Base-by-base conservation (phyloP, 2,113 vertebrate species). In the Oenanthe oenanthe region DNA sequence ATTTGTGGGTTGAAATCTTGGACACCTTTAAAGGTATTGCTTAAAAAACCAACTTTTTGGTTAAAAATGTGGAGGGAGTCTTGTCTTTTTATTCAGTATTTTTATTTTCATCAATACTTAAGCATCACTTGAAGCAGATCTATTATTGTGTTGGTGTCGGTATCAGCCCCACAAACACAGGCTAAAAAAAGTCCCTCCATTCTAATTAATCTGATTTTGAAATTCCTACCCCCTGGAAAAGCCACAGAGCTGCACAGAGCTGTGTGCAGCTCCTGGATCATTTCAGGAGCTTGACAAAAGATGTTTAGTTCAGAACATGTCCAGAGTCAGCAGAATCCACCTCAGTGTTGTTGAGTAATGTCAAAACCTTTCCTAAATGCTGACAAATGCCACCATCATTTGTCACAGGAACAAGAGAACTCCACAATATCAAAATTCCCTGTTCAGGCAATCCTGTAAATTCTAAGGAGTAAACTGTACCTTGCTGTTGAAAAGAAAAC, bases 31-130 rank as follows among this genome's bases (percentile, higher is more conserved):
- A 48, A 71, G 43, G 11, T 25, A 24, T 51, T 58, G 7, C 3
- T 53, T 14, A 32, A 71, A 26, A 83, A 0, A 10, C 0, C 17
- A 47, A 13, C 2, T 0, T 62, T 42, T 50, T 25, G 22, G 7
- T 60, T 90, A 47, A 83, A 88, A 83, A 31, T 16, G 34, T 14
- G 3, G 31, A 13, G 56, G n/a, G 17, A 91, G 31, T 24, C 9
- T 10, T 60, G 15, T 31, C 5, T 68, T 70, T 63, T 53, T 58
- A 70, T 51, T 85, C 14, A 68, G 26, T 56, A 22, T 4, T 40
- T 43, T 71, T 40, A 17, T 71, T 38, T 54, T 10, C 40, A 20
- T 38, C 14, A 43, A 2, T 38, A 14, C 5, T 24, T 1, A 60
- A 36, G 3, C 25, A 12, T 53, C 6, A 9, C 28, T 76, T 5